Conservation (phyloP, 2,797 vertebrate species). For the Pteronotus mesoamericanus region DNA sequence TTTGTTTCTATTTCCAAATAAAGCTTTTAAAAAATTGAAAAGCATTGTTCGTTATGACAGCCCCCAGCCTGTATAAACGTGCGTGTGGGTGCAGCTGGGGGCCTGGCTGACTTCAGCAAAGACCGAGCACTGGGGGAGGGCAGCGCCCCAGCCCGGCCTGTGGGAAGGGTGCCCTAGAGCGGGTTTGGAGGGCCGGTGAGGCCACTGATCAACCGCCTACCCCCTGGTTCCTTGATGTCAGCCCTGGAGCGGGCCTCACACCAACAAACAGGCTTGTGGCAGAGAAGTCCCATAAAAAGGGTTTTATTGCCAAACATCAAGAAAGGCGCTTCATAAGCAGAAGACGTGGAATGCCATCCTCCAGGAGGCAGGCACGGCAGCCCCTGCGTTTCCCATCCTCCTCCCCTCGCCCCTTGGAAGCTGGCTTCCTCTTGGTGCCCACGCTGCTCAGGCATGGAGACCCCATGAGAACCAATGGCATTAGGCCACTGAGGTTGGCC, state of each 20-base stretch:
- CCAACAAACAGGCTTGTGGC: constrained; percentile 67
- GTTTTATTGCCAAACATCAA: constrained; percentile 81
- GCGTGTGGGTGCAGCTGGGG: neutral
- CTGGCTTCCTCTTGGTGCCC: neutral
- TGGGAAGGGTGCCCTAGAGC: neutral
- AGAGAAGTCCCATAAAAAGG: constrained; percentile 64
- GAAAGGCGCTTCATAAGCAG: constrained; percentile 76
- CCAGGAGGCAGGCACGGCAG: neutral
- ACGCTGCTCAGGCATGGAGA: neutral
- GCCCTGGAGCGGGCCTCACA: neutral
- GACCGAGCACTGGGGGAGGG: neutral
- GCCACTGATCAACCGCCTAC: neutral
- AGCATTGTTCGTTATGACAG: neutral
- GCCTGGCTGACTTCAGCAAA: neutral
- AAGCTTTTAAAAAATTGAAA: neutral
- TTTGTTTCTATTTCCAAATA: neutral
- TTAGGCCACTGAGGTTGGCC: neutral
- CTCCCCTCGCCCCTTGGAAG: neutral
- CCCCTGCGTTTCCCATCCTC: neutral
- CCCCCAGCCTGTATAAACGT: neutral
- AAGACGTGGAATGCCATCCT: constrained; percentile 60
- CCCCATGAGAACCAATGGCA: neutral
- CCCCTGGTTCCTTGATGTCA: neutral
- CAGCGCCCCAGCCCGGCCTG: neutral
- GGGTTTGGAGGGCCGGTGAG: neutral